Evolutionary conservation across 2,797 vertebrate species (phyloP).

Genomic region (Sphenodon punctatus): DNA sequence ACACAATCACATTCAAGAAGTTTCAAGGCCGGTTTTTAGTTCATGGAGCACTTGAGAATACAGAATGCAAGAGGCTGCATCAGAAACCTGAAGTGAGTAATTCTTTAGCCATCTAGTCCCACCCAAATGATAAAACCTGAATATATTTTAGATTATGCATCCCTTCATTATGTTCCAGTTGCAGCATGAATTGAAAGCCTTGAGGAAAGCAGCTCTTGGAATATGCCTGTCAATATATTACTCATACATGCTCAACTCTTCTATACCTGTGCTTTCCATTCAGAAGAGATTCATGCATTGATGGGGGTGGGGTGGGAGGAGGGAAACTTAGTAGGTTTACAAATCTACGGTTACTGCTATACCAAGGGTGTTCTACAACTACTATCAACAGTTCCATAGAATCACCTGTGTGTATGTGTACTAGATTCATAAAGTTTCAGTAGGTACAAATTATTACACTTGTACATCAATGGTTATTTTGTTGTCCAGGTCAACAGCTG

Average conservation of each 20-base stretch:
- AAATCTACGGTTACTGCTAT: background rate
- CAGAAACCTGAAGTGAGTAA: slow-evolving; percentile 45
- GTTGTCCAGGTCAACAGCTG: background rate
- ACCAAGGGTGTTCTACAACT: background rate
- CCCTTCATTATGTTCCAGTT: slow-evolving; percentile 46
- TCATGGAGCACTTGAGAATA: background rate
- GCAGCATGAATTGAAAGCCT: slow-evolving; percentile 52
- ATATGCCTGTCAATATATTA: slow-evolving; percentile 36
- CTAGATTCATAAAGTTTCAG: background rate
- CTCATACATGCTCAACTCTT: slow-evolving; percentile 26
- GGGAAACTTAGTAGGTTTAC: slow-evolving; percentile 3
- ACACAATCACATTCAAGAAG: slow-evolving; percentile 14
- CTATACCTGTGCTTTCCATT: slow-evolving; percentile 36
- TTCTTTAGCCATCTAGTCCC: slow-evolving; percentile 35
- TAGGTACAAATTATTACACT: slow-evolving; percentile 4
- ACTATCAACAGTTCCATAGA: background rate
- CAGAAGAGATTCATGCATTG: slow-evolving; percentile 28
- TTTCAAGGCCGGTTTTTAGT: background rate
- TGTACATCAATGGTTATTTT: background rate
- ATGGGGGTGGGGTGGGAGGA: background rate
- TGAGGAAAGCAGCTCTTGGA: slow-evolving; percentile 29
- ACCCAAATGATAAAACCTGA: slow-evolving; percentile 56
- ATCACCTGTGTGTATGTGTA: background rate
- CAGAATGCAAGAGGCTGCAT: background rate
- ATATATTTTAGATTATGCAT: slow-evolving; percentile 18